These are phyloP conservation scores for Epizoanthus rinbou DNA, from an alignment of 92 coral and sea anemone genomes.

Conservation along the genomic window DNA sequence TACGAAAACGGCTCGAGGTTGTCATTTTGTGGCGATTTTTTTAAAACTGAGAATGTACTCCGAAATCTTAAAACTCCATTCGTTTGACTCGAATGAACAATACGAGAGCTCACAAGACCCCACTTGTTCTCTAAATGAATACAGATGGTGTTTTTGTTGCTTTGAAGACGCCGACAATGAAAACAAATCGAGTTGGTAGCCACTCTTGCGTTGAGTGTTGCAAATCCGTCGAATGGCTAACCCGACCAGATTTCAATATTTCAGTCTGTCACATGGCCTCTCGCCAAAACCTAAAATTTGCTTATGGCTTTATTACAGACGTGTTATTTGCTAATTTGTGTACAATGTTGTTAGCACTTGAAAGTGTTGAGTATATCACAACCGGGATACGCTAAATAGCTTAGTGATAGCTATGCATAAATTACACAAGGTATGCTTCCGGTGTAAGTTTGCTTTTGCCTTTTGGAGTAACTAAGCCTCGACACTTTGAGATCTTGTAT, in stretches of 20 bases:
- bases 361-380: conserved; percentile 17
- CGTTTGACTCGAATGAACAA: not conserved
- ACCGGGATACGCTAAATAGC: conserved; percentile 22
- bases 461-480: conserved; percentile 1
- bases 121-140: conserved; percentile 39
- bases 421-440: conserved; percentile 36
- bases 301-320: not conserved
- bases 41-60: not conserved
- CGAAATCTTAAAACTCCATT: not conserved
- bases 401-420: conserved; percentile 23
- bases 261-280: too few species aligned
- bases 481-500: conserved; percentile 1
- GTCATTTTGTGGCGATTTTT: not conserved
- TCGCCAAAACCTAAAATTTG: too few species aligned
- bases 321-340: not conserved
- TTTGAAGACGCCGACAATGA: conserved; percentile 42
- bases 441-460: conserved; percentile 19
- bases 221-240: not conserved
- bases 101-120: conserved; percentile 6
- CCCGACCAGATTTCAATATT: too few species aligned
- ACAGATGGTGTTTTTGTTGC: conserved; percentile 32
- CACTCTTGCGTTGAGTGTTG: not conserved
- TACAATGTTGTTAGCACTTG: conserved; percentile 26
- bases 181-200: conserved; percentile 20
- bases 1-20: not conserved